Evolutionary conservation across 2,888 invertebrate species (phyloP).

Genomic region (Ecliptopera silaceata): DNA sequence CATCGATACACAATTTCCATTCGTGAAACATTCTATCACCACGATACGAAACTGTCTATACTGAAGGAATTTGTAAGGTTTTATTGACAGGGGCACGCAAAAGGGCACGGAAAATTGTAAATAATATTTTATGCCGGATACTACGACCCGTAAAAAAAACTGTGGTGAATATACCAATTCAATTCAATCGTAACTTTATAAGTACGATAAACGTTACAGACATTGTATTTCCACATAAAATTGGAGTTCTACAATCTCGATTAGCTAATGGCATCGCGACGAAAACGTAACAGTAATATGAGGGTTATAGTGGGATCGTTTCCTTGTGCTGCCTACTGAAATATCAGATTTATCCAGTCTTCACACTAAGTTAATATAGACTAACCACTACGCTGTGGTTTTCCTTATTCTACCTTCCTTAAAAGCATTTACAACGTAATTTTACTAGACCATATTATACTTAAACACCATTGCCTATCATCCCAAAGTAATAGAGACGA

Average conservation of each 20-base stretch:
- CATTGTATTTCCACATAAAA: slow-evolving; percentile 4
- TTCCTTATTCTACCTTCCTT: background rate
- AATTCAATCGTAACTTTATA: slow-evolving; percentile 22
- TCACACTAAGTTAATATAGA: background rate
- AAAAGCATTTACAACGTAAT: slow-evolving; percentile 2
- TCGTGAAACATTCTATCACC: slow-evolving; percentile 38
- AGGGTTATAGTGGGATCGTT: background rate
- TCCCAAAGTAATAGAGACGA: slow-evolving; percentile 2
- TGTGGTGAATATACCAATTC: slow-evolving; percentile 30
- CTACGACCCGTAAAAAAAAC: slow-evolving; percentile 27
- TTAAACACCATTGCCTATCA: slow-evolving; percentile 2
- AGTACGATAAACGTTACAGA: slow-evolving; percentile 3
- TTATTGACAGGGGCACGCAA: slow-evolving; percentile 37
- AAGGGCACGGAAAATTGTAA: slow-evolving; percentile 33
- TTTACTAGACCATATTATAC: slow-evolving; percentile 1
- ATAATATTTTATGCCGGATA: slow-evolving; percentile 35
- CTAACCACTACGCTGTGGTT: background rate
- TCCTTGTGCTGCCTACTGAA: background rate
- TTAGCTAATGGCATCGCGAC: slow-evolving; percentile 8
- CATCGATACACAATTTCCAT: slow-evolving; percentile 43
- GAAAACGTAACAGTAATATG: slow-evolving; percentile 1
- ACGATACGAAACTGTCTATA: slow-evolving; percentile 35
- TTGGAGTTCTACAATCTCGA: slow-evolving; percentile 5
- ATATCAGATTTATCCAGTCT: background rate
- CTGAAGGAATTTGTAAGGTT: slow-evolving; percentile 35